These are phyloP conservation scores for Strigamia crassipes DNA, from an alignment of 2,888 invertebrate genomes.

Conservation along the genomic window DNA sequence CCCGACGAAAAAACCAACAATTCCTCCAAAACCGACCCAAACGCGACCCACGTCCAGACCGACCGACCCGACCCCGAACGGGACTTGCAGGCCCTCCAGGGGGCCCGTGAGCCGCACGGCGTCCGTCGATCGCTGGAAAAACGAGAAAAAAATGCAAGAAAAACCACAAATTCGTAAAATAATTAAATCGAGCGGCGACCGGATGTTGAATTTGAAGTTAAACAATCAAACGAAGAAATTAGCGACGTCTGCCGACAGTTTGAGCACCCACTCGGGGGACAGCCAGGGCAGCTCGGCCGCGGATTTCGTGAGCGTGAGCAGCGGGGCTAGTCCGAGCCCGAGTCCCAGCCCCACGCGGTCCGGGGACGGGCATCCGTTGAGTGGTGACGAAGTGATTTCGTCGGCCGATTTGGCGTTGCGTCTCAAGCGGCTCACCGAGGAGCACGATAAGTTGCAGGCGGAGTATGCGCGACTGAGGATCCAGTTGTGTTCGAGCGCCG, in stretches of 20 bases:
- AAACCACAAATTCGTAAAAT: background rate
- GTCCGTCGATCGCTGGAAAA: background rate
- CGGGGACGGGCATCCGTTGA: background rate
- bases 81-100: background rate
- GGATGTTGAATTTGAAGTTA: background rate
- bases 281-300: constrained; percentile 29
- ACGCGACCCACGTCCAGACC: background rate
- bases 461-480: constrained; percentile 59
- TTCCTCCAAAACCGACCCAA: background rate
- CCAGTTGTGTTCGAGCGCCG: background rate
- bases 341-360: constrained; percentile 7
- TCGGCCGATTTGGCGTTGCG: constrained; percentile 64
- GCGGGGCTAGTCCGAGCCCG: constrained; percentile 31
- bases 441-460: constrained; percentile 67
- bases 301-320: constrained; percentile 20
- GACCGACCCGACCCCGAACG: background rate
- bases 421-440: constrained; percentile 66
- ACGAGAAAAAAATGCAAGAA: background rate
- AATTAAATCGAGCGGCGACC: background rate
- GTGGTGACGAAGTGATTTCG: background rate
- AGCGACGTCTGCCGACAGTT: background rate
- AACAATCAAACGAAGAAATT: background rate
- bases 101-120: background rate
- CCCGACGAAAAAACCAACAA: background rate
- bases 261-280: constrained; percentile 14